Percentiles rank a stretch among this genome's conserved stretches.
Conservation (phyloP, 2,888 invertebrate genomes). For the Drosophila kokeensis region DNA sequence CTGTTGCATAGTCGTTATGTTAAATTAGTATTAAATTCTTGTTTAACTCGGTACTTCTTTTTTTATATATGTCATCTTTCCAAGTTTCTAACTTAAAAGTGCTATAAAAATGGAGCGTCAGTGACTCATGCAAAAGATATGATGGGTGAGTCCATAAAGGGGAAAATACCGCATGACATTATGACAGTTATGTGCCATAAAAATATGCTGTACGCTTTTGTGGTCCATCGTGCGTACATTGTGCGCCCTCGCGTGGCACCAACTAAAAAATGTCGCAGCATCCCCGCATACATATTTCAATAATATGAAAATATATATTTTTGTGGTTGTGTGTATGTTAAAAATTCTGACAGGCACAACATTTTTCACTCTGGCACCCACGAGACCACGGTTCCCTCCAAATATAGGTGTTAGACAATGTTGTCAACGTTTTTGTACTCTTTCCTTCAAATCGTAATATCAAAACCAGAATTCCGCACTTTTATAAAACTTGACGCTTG, state of each 20-base stretch:
- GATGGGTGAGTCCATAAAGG: slow-evolving; percentile 1
- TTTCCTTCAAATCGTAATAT: slow-evolving; percentile 5
- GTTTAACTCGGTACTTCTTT: not conserved
- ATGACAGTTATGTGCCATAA: slow-evolving; percentile 76
- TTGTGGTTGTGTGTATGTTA: slow-evolving; percentile 18
- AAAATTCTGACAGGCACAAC: slow-evolving; percentile 42
- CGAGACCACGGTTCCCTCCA: slow-evolving; percentile 4
- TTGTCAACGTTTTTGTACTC: slow-evolving; percentile 43
- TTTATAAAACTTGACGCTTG: not conserved
- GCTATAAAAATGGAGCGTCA: not conserved
- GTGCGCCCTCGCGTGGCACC: slow-evolving; percentile 14
- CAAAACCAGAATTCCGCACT: not conserved
- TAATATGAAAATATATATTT: slow-evolving; percentile 35
- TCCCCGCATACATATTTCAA: slow-evolving; percentile 20
- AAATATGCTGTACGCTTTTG: slow-evolving; percentile 68
- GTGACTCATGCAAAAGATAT: not conserved
- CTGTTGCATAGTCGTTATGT: not conserved
- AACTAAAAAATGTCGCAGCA: slow-evolving; percentile 59
- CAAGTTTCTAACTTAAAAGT: not conserved
- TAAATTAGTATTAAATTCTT: not conserved
- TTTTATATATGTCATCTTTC: not conserved
- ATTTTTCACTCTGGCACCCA: slow-evolving; percentile 39
- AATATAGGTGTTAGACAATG: slow-evolving; percentile 37
- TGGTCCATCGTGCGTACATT: slow-evolving; percentile 46
- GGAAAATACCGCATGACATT: slow-evolving; percentile 70